A percentile compares a stretch with the other conserved stretches of the same genome.
phyloP scores from a whole-genome alignment of 2,113 vertebrate genomes.

The Himantopus leucocephalus region DNA sequence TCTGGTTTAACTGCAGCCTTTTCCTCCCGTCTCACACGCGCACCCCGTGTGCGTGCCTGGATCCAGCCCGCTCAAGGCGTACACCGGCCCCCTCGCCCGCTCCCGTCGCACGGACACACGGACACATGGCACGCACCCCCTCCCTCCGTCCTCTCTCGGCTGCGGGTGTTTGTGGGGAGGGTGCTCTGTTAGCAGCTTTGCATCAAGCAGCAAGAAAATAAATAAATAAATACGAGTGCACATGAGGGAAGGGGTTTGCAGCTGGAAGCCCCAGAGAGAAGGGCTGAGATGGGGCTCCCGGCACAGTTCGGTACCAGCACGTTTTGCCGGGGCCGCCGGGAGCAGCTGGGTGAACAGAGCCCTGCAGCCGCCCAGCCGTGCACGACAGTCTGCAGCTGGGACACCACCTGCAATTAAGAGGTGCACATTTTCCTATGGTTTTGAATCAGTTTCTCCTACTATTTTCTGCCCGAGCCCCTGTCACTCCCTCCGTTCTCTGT shows the following conservation, averaged over 20 bases:
- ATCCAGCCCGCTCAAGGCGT: rapidly evolving
- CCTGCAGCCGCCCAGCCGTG: neutral
- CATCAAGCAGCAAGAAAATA: slow-evolving; percentile 34
- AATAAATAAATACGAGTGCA: slow-evolving; percentile 65
- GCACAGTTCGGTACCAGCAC: neutral
- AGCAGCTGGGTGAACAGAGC: neutral
- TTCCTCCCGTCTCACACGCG: neutral
- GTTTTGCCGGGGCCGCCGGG: neutral
- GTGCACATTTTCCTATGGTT: neutral
- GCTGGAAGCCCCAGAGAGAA: neutral
- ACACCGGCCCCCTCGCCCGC: neutral
- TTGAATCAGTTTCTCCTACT: neutral
- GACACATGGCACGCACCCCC: neutral
- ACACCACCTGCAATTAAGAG: neutral
- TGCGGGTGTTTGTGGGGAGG: neutral
- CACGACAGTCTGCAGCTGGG: neutral
- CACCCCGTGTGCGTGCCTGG: rapidly evolving
- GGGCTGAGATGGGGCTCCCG: neutral
- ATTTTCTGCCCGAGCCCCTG: neutral
- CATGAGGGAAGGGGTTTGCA: neutral
- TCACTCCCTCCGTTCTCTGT: neutral
- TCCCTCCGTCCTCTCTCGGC: rapidly evolving
- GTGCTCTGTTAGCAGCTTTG: slow-evolving; percentile 25
- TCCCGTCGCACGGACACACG: neutral
- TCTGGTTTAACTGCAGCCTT: neutral